Percentiles rank a stretch among this genome's conserved stretches.
These are phyloP conservation scores for Tachystola acroxantha DNA, from an alignment of 2,888 invertebrate species.

Conservation along the genomic window DNA sequence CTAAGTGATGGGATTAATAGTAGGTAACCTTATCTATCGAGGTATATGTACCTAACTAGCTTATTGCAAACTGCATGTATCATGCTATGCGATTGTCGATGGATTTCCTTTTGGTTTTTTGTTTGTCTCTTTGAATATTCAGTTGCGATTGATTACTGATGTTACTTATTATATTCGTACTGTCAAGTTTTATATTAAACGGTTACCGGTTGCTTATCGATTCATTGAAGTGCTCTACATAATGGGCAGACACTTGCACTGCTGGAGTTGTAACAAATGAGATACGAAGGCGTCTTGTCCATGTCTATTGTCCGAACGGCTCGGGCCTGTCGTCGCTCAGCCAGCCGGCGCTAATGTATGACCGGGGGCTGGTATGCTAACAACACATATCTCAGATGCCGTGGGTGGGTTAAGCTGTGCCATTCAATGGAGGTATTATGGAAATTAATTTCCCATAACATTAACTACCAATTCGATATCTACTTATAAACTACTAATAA, in stretches of 20 bases:
- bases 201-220: conserved; percentile 26
- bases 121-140: too few relatives aligned
- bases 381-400: conserved; percentile 2
- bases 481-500: too few relatives aligned
- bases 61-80: too few relatives aligned
- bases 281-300: conserved; percentile 22
- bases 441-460: conserved; percentile 7
- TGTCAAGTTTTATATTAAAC: conserved; percentile 28
- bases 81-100: too few relatives aligned
- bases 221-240: conserved; percentile 19
- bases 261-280: conserved; percentile 28
- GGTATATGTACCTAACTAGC: too few relatives aligned
- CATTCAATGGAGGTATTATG: conserved; percentile 8
- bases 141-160: conserved; percentile 11
- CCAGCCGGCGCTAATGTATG: conserved; percentile 14
- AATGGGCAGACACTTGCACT: conserved; percentile 18
- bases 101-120: too few relatives aligned
- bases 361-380: conserved; percentile 10
- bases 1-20: too few relatives aligned
- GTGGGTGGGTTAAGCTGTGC: conserved; percentile 14
- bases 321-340: conserved; percentile 22
- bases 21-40: too few relatives aligned
- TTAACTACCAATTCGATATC: background rate
- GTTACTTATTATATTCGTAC: conserved; percentile 13
- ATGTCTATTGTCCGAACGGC: conserved; percentile 31